Evolutionary conservation across 2,113 vertebrate genomes (phyloP), one percentile per base, ranked within the genome.

Genomic region (Petrocephalus microphthalmus): DNA sequence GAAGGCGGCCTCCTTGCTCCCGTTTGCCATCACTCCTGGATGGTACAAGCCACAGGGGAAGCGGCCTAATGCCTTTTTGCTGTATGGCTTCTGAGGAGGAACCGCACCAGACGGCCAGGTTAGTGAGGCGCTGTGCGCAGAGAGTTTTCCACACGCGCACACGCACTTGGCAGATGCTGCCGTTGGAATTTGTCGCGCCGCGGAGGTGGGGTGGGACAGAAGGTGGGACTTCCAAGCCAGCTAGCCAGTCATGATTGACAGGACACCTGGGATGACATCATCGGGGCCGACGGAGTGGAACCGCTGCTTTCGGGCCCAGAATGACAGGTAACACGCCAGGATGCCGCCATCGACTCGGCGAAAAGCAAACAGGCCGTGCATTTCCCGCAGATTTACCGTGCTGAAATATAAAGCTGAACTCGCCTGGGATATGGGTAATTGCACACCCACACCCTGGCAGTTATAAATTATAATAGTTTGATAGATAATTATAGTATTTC

Each of bases 401-500:
- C 84, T 85, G 52, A 15, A 85, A 54, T 20, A 52, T 54, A 52
- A 49, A 56, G n/a, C 49, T 54, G 84, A 56, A 85, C 29, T 51
- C n/a, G 15, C 51, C 84, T 22, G 84, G n/a, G 52, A 54, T 33
- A 42, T 85, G 84, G 52, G 17, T 85, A 85, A 85, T 85, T 85
- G 52, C 15, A 29, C 51, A 33, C 51, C 49, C 84, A 56, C 83
- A 85, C 20, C 51, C 84, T 85, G 15, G 49, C 52, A 52, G 29
- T 85, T 85, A 49, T 85, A 52, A 54, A 53, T 54, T 85, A 49
- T 54, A 54, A 85, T 85, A 85, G 37, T 85, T 85, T 85, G 84
- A 85, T 85, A 54, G 84, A 85, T 85, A 85, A 85, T 85, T 85
- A 54, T 85, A 85, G 84, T 56, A 54, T 54, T 85, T 56, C 52